These are phyloP conservation scores for Sparidentex hasta DNA, from an alignment of 2,797 vertebrate genomes.

Conservation along the genomic window DNA sequence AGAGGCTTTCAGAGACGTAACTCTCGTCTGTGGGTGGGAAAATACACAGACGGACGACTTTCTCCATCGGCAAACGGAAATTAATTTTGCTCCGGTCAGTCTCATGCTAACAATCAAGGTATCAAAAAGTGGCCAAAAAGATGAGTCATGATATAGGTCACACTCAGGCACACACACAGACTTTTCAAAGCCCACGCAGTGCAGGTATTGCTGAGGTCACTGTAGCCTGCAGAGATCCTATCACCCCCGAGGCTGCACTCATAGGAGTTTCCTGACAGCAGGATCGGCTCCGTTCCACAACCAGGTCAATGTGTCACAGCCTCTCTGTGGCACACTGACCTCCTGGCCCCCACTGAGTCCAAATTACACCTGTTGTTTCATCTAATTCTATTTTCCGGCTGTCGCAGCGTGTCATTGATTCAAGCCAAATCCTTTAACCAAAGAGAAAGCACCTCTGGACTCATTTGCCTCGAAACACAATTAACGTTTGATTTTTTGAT, in stretches of 20 bases:
- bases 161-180: neutral
- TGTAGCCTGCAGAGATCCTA: slow-evolving; percentile 12
- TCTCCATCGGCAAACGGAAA: too few species aligned
- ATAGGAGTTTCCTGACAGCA: neutral
- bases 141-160: slow-evolving; percentile 32
- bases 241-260: too few species aligned
- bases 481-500: neutral
- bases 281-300: neutral
- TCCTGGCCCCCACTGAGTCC: neutral
- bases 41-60: too few species aligned
- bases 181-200: neutral
- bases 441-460: neutral
- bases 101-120: too few species aligned
- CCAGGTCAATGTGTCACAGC: slow-evolving; percentile 33
- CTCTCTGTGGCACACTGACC: slow-evolving; percentile 24
- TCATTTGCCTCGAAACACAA: neutral
- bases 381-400: neutral
- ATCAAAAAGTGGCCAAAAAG: too few species aligned
- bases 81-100: too few species aligned
- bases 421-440: neutral
- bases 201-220: slow-evolving; percentile 28
- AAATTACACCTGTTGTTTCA: neutral
- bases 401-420: neutral
- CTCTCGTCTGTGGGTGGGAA: neutral
- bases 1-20: slow-evolving; percentile 1